phyloP scores from a whole-genome alignment of 1,140 invertebrate species.

The Pantala flavescens region DNA sequence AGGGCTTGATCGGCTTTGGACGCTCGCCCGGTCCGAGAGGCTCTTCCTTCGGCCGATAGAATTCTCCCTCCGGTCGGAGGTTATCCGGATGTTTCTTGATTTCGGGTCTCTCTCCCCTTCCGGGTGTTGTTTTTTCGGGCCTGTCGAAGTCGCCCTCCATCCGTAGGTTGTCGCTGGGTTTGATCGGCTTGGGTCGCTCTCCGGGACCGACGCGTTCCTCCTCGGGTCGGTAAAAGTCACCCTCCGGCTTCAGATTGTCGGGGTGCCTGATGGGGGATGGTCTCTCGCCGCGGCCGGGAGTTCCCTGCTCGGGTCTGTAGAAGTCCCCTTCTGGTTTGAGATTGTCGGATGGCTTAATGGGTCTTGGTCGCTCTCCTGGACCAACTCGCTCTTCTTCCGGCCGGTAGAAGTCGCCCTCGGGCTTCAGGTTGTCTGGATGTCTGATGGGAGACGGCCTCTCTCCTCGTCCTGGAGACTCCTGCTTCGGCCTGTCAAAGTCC shows the following conservation, averaged over 20 bases:
- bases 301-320: constrained; percentile 28
- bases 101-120: constrained; percentile 31
- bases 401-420: constrained; percentile 40
- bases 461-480: constrained; percentile 32
- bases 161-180: constrained; percentile 20
- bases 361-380: constrained; percentile 37
- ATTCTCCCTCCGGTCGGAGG: constrained; percentile 44
- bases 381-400: constrained; percentile 32
- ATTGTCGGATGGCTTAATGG: constrained; percentile 40
- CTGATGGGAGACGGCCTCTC: constrained; percentile 45
- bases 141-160: constrained; percentile 32
- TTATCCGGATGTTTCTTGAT: constrained; percentile 47
- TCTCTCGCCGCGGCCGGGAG: constrained; percentile 25
- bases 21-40: constrained; percentile 42
- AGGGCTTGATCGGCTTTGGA: constrained; percentile 47
- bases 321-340: constrained; percentile 48
- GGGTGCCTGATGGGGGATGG: constrained; percentile 16
- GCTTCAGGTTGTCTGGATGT: constrained; percentile 52
- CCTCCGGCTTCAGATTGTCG: constrained; percentile 21
- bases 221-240: constrained; percentile 24
- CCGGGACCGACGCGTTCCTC: constrained; percentile 27
- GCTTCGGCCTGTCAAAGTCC: constrained; percentile 31
- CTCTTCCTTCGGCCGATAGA: constrained; percentile 34
- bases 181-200: constrained; percentile 29
- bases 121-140: constrained; percentile 25